phyloP scores from a whole-genome alignment of 2,113 vertebrate species.

The Eleginops maclovinus region DNA sequence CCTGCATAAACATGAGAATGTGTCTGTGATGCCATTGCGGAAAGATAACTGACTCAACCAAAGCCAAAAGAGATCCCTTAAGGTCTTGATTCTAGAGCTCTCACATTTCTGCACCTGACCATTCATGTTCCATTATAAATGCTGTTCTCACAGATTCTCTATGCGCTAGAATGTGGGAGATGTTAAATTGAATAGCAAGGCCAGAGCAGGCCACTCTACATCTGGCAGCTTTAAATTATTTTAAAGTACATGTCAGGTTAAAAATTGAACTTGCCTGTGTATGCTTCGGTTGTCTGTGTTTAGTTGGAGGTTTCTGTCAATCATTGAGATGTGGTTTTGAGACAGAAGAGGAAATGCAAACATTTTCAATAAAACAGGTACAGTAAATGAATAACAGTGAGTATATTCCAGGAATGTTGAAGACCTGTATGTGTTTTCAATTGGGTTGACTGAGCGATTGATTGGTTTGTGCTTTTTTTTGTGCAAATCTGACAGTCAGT shows the following conservation, averaged over 20 bases:
- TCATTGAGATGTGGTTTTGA: conserved; percentile 25
- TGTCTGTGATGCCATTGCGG: background rate
- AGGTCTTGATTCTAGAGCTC: conserved; percentile 3
- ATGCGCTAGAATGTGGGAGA: background rate
- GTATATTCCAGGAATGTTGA: background rate
- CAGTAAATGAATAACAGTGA: background rate
- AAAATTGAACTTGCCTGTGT: conserved; percentile 16
- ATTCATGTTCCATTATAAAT: conserved; percentile 1
- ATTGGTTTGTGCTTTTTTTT: conserved; percentile 8
- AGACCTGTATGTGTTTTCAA: background rate
- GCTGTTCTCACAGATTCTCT: background rate
- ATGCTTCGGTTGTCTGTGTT: conserved; percentile 17
- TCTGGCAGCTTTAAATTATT: conserved; percentile 45
- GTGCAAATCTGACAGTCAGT: conserved; percentile 23
- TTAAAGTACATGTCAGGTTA: conserved; percentile 27
- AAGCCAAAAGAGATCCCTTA: conserved; percentile 23
- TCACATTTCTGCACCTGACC: conserved; percentile 33
- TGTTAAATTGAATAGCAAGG: conserved; percentile 36
- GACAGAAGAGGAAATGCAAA: background rate
- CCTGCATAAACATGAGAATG: conserved; percentile 21
- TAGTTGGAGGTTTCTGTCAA: conserved; percentile 21
- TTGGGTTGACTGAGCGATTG: conserved; percentile 8
- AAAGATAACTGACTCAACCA: conserved; percentile 22
- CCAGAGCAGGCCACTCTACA: conserved; percentile 27
- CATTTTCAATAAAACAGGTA: background rate